Evolutionary conservation across 2,113 vertebrate species (phyloP), one percentile per base, ranked within the genome.

Genomic region (Cynopterus brachyotis): DNA sequence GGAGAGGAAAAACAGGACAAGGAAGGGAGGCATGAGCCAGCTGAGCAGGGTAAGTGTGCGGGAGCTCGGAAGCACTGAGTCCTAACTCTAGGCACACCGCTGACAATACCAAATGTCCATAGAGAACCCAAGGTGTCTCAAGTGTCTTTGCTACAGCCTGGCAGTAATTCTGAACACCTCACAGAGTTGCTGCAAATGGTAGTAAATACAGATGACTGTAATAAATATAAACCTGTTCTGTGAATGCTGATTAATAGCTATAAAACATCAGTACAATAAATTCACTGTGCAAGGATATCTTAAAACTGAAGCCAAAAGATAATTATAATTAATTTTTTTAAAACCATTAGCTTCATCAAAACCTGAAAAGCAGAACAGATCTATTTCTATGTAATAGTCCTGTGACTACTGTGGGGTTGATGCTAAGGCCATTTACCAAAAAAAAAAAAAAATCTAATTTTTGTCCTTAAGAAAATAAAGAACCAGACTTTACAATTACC

Each of bases 241-340:
- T 60, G 64, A 96, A 87, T 89, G 37, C 95, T 96, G 72, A 93
- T 93, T 72, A 93, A 91, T 37, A 89, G 72, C 42, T 57, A 64
- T 10, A 28, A 50, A 88, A 94, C 87, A 35, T 8, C 50, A 93
- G 78, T 19, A 67, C 20, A 69, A 81, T 80, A 92, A 88, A 96
- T 62, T 78, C 62, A 28, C 26, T 26, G 55, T 72, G 10, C 66
- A 95, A 87, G 50, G 55, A 35, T 84, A 78, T 55, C 16, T 76
- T 89, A 78, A 88, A 84, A 95, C 32, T 35, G 96, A 86, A 95
- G 32, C 30, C 35, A 42, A 82, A 93, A 79, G 22, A 64, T 37
- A 53, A 35, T n/a, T 24, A 75, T 50, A 66, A 64, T 45, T 64
- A 90, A 73, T 78, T n/a, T 19, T 78, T 50, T 47, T 76, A 40